Evolutionary conservation across 1,140 invertebrate genomes (phyloP).

Genomic region (Ceratina japonica): DNA sequence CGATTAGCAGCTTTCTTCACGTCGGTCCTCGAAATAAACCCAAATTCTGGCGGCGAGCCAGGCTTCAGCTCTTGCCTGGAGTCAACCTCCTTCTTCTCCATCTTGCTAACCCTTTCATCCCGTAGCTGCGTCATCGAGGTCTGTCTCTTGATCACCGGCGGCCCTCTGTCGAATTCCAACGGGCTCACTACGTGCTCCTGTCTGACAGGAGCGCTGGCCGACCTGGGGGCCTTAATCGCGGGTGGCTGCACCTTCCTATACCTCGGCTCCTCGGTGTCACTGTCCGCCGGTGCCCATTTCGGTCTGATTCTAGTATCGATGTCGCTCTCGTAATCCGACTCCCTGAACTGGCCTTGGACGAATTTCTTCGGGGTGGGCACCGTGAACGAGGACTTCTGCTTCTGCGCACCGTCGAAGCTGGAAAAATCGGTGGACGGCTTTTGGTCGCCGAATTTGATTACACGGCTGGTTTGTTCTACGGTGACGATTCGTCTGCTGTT

Average conservation of each 20-base stretch:
- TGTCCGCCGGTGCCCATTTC: constrained; percentile 82
- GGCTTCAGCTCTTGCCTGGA: constrained; percentile 74
- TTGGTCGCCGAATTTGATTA: constrained; percentile 83
- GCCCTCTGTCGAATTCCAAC: constrained; percentile 82
- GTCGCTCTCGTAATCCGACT: constrained; percentile 87
- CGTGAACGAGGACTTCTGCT: constrained; percentile 76
- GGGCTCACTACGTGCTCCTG: constrained; percentile 80
- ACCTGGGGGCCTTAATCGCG: constrained; percentile 64
- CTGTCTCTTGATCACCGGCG: constrained; percentile 75
- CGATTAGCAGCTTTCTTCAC: constrained; percentile 76
- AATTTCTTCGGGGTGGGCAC: constrained; percentile 84
- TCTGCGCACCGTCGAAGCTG: constrained; percentile 53
- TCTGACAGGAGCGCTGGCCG: constrained; percentile 76
- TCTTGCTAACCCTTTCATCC: constrained; percentile 29
- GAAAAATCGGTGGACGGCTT: constrained; percentile 55
- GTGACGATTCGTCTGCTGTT: constrained; percentile 83
- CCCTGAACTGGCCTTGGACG: constrained; percentile 83
- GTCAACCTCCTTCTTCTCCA: constrained; percentile 22
- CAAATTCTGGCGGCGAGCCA: constrained; percentile 82
- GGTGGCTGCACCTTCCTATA: constrained; percentile 83
- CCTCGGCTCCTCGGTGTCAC: constrained; percentile 80
- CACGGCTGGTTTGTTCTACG: constrained; percentile 84
- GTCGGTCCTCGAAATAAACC: constrained; percentile 78
- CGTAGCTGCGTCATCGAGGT: constrained; percentile 58
- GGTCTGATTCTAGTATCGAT: constrained; percentile 82